These are phyloP conservation scores for Puffinus mauretanicus DNA, from an alignment of 2,113 vertebrate genomes.

Conservation along the genomic window DNA sequence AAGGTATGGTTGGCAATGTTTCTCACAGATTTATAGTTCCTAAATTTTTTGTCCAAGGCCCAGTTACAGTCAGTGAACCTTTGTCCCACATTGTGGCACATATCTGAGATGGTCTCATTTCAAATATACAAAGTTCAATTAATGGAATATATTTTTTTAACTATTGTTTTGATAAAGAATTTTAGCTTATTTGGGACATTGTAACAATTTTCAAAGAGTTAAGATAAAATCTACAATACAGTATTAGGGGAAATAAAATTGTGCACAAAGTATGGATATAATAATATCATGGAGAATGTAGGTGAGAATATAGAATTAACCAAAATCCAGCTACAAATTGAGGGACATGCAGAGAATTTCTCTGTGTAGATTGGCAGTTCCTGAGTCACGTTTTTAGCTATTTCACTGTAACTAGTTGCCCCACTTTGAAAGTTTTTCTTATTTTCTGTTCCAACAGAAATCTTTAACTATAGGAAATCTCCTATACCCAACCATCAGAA, in stretches of 20 bases:
- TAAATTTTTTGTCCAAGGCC: not conserved
- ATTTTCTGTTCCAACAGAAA: not conserved
- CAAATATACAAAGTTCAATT: not conserved
- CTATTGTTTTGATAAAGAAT: not conserved
- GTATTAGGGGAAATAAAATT: not conserved
- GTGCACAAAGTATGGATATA: not conserved
- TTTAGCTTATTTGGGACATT: not conserved
- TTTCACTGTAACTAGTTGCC: not conserved
- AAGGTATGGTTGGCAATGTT: not conserved
- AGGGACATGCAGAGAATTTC: not conserved
- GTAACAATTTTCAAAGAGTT: constrained; percentile 7
- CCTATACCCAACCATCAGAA: not conserved
- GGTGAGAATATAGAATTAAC: not conserved
- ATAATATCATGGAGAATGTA: not conserved
- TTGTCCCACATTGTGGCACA: not conserved
- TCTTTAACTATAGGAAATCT: not conserved
- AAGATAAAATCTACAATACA: constrained; percentile 13
- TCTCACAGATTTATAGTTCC: not conserved
- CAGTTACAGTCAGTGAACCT: not conserved
- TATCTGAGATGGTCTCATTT: not conserved
- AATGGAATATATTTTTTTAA: not conserved
- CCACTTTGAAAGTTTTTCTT: not conserved
- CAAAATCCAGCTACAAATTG: not conserved
- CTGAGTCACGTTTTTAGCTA: not conserved
- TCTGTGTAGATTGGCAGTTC: not conserved